Conservation (phyloP, 2,888 invertebrate species). For the Drosophila siamana region DNA sequence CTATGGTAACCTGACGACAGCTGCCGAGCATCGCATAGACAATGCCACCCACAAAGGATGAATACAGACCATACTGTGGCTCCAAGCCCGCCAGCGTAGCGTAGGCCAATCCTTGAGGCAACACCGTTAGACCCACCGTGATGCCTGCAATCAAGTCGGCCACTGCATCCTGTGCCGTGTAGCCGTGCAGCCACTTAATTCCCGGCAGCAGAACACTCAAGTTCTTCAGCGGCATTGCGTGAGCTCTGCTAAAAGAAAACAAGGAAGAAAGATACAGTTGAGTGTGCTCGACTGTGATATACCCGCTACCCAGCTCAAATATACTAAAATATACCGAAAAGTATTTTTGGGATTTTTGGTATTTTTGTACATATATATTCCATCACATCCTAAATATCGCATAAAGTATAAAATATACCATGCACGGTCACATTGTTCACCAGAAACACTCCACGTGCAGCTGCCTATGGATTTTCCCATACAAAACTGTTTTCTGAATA, state of each 20-base stretch:
- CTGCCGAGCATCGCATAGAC: conserved; percentile 96
- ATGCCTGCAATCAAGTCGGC: conserved; percentile 96
- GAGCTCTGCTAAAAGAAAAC: conserved; percentile 2
- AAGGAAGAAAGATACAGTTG: too few relatives aligned
- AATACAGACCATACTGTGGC: conserved; percentile 97
- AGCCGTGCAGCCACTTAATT: conserved; percentile 90
- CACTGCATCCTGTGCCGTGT: conserved; percentile 91
- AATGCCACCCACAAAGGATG: conserved; percentile 97
- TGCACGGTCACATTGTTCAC: too few relatives aligned
- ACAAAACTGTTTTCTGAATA: too few relatives aligned
- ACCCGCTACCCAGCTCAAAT: too few relatives aligned
- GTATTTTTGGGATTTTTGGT: too few relatives aligned
- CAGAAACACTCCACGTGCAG: too few relatives aligned
- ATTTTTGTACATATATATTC: too few relatives aligned
- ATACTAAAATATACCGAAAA: too few relatives aligned
- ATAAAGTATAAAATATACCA: too few relatives aligned
- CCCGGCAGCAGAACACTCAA: conserved; percentile 80
- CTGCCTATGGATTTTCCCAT: too few relatives aligned
- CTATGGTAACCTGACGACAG: conserved; percentile 94
- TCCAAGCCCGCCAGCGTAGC: conserved; percentile 94
- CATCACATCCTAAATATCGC: too few relatives aligned
- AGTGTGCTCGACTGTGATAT: too few relatives aligned
- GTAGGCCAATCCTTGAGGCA: conserved; percentile 97
- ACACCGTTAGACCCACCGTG: conserved; percentile 93
- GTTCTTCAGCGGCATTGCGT: conserved; percentile 51